Base-by-base conservation (phyloP, 2,113 vertebrate species). In the Poecilia latipinna region DNA sequence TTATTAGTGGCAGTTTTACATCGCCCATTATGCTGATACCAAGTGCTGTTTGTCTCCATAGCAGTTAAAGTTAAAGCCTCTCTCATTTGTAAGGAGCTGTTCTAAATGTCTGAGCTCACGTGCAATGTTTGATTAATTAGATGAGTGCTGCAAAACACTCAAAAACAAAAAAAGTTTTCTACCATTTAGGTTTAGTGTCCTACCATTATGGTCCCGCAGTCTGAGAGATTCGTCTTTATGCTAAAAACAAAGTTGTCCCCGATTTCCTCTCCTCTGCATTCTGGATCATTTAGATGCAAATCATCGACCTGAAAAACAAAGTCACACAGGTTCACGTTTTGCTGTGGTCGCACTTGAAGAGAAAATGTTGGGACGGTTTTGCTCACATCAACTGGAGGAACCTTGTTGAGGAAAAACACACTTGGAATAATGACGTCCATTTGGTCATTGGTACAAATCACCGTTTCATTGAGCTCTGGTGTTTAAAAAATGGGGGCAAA, bases 381-480 rank as follows among this genome's bases (percentile, higher is more conserved):
- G 82, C 88, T 94, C 87, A 93, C 94, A 69, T 92, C 86, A 79
- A 95, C 91, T 35, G 93, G 93, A 82, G 91, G 94, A 1, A 87
- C 93, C 88, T 95, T 96, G 85, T 82, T 92, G 28, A 94, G 86
- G 83, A 95, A 95, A 80, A 94, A 94, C 2, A 61, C 66, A 15
- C 87, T 94, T 63, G 94, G 94, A 79, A 96, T 96, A 65, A 94
- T 61, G 12, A 94, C 90, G 42, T 94, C 92, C 89, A 92, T 94
- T 57, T 90, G 87, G 78, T 94, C 93, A 42, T 96, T 95, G 79
- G 91, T 91, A 68, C 91, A 94, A 63, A 94, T 74, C 60, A 94
- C 90, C 0, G 90, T 95, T 91, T 96, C 90, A 83, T 87, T 96
- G 72, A 96, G 93, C 84, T 96, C 93, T 96, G 39, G 32, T 7